These are phyloP conservation scores for Alosa sapidissima DNA, from an alignment of 2,797 vertebrate species.

Conservation along the genomic window DNA sequence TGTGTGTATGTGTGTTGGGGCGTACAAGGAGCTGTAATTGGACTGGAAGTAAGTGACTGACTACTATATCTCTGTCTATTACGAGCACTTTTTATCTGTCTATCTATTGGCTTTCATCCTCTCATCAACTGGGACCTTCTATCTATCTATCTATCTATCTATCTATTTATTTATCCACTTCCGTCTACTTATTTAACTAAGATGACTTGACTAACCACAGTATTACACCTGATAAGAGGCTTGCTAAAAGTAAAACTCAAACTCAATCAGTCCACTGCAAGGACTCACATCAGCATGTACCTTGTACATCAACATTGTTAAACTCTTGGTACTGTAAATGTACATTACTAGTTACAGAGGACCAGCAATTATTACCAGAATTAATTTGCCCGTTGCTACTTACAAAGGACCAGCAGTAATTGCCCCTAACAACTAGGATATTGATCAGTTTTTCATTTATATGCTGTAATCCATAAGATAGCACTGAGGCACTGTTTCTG, in stretches of 20 bases:
- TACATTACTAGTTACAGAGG: no score
- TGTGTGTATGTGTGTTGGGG: background rate
- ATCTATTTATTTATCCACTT: background rate
- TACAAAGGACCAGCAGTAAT: background rate
- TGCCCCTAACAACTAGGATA: background rate
- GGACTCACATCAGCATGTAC: no score
- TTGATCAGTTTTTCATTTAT: background rate
- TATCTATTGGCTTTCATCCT: background rate
- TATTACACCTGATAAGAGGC: background rate
- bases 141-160: background rate
- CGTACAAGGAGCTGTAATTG: background rate
- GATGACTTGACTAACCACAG: background rate
- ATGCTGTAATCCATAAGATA: background rate
- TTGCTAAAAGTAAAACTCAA: background rate
- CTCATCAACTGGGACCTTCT: background rate
- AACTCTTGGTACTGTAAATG: background rate
- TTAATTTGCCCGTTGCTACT: background rate
- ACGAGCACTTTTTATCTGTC: background rate
- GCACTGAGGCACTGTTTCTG: background rate
- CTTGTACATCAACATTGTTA: background rate
- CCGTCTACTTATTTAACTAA: background rate
- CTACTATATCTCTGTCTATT: background rate
- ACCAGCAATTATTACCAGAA: no score
- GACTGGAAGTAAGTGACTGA: background rate
- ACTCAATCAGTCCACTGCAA: background rate